Evolutionary conservation across 1,140 invertebrate genomes (phyloP).

Genomic region (Penaeus indicus): DNA sequence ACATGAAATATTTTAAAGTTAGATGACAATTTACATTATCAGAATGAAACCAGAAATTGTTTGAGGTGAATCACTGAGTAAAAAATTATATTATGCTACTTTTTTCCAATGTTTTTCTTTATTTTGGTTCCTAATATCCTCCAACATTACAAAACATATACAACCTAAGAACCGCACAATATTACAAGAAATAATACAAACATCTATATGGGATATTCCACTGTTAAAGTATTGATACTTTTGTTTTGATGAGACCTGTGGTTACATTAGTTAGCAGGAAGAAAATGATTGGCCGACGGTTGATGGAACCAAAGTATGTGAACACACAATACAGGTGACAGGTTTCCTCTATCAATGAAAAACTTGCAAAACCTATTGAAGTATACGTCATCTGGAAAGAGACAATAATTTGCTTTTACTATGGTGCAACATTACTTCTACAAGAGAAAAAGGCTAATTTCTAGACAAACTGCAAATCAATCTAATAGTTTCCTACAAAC

Average conservation of each 20-base stretch:
- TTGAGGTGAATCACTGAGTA: not conserved
- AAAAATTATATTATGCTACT: not conserved
- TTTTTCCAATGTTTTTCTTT: not conserved
- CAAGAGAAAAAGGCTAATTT: too few species aligned
- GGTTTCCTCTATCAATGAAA: slow-evolving; percentile 19
- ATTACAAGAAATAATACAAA: slow-evolving; percentile 19
- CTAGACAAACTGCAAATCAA: too few species aligned
- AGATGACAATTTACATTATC: too few species aligned
- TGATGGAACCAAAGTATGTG: slow-evolving; percentile 35
- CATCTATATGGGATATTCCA: slow-evolving; percentile 34
- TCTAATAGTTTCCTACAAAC: too few species aligned
- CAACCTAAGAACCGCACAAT: too few species aligned
- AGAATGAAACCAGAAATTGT: too few species aligned
- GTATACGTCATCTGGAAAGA: slow-evolving; percentile 36
- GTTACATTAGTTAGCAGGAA: slow-evolving; percentile 45
- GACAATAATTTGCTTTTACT: not conserved
- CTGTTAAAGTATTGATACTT: slow-evolving; percentile 35
- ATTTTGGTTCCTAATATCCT: too few species aligned
- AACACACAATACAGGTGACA: slow-evolving; percentile 16
- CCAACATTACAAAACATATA: too few species aligned
- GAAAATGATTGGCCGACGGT: slow-evolving; percentile 29
- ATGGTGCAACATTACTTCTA: too few species aligned
- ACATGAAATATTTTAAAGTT: too few species aligned
- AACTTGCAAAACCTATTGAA: slow-evolving; percentile 21
- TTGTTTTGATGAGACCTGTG: slow-evolving; percentile 52